These are phyloP conservation scores for Sminthurides aquaticus DNA, from an alignment of 2,888 invertebrate genomes.

Conservation along the genomic window DNA sequence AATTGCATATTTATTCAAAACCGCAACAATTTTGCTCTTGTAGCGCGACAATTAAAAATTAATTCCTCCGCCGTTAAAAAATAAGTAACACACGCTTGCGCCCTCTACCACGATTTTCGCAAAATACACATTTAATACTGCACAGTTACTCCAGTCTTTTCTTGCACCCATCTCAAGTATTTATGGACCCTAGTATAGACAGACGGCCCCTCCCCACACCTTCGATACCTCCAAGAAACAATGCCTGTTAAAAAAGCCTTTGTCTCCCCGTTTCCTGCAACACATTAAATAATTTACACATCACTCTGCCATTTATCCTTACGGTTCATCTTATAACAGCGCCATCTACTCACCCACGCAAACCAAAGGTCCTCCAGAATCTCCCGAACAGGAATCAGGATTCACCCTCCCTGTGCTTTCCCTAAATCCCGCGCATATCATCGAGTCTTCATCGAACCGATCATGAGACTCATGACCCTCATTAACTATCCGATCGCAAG, in stretches of 20 bases:
- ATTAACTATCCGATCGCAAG: background rate
- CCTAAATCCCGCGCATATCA: background rate
- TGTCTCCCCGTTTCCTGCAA: too few relatives aligned
- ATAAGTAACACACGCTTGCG: too few relatives aligned
- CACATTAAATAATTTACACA: too few relatives aligned
- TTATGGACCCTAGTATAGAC: background rate
- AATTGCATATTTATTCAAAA: too few relatives aligned
- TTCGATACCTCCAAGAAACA: background rate
- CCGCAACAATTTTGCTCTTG: too few relatives aligned
- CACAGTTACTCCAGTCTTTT: too few relatives aligned
- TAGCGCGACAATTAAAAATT: too few relatives aligned
- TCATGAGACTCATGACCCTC: background rate
- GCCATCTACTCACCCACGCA: background rate
- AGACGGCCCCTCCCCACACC: background rate
- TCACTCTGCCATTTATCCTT: background rate
- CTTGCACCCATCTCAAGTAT: background rate
- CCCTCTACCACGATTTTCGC: too few relatives aligned
- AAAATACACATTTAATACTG: too few relatives aligned
- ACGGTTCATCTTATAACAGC: too few relatives aligned
- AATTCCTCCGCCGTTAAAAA: too few relatives aligned
- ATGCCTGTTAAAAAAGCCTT: background rate
- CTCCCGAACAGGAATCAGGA: background rate
- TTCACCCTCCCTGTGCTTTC: background rate
- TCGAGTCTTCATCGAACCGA: background rate
- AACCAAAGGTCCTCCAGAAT: background rate